A percentile compares a stretch with the other conserved stretches of the same genome.
Conservation (phyloP, 2,888 invertebrate genomes). For the Tinea trinotella region DNA sequence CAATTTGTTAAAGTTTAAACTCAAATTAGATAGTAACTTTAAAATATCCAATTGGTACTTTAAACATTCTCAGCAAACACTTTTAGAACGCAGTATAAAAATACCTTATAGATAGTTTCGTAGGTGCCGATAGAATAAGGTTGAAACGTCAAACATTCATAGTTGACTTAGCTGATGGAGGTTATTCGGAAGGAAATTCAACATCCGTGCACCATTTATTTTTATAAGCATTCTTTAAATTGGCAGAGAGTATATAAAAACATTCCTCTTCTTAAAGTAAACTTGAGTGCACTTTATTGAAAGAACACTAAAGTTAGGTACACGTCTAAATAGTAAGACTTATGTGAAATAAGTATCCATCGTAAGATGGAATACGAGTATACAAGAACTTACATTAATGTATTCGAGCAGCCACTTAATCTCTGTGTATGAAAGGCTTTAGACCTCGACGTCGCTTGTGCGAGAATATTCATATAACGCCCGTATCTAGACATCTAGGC, state of each 20-base stretch:
- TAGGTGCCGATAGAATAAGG: slow-evolving; percentile 23
- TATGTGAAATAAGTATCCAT: no score
- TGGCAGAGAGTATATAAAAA: no score
- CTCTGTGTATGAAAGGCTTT: slow-evolving; percentile 27
- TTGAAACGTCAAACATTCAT: slow-evolving; percentile 42
- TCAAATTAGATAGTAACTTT: neutral
- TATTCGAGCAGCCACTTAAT: slow-evolving; percentile 33
- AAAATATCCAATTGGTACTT: slow-evolving; percentile 32
- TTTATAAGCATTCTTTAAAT: no score
- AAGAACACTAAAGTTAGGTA: no score
- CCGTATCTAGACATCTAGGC: slow-evolving; percentile 22
- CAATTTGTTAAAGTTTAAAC: neutral
- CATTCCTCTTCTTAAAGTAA: no score
- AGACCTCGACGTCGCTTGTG: slow-evolving; percentile 20
- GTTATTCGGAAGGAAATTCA: slow-evolving; percentile 1
- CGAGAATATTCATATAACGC: slow-evolving; percentile 43
- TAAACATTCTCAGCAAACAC: slow-evolving; percentile 64
- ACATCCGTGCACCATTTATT: neutral
- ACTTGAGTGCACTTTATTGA: no score
- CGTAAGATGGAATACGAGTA: no score
- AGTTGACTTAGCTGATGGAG: slow-evolving; percentile 48
- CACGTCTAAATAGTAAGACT: no score
- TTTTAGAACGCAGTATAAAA: slow-evolving; percentile 45
- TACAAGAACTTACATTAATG: no score
- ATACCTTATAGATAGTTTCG: slow-evolving; percentile 35